Conservation (phyloP, 2,113 vertebrate species). For the Anolis sagrei region DNA sequence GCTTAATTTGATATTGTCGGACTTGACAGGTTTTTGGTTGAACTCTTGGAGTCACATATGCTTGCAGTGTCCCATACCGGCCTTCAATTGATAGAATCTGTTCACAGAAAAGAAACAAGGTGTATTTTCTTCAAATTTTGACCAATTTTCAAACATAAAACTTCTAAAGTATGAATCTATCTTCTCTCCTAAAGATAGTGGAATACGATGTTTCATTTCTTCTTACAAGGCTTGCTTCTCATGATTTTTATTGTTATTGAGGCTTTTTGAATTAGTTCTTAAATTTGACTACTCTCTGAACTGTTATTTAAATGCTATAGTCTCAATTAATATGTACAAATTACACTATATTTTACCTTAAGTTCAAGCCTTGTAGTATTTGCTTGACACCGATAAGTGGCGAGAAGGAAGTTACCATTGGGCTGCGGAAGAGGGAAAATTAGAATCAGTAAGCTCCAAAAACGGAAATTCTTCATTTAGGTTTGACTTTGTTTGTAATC, state of each 20-base stretch:
- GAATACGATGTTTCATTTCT: background rate
- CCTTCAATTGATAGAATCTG: conserved; percentile 97
- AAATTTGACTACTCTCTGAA: background rate
- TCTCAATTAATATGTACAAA: background rate
- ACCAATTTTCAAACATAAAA: background rate
- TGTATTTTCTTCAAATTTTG: background rate
- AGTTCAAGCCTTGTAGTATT: conserved; percentile 96
- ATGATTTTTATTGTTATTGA: background rate
- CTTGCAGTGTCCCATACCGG: conserved; percentile 94
- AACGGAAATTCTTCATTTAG: background rate
- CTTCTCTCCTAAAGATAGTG: background rate
- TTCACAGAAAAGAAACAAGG: conserved; percentile 18
- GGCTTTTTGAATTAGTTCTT: background rate
- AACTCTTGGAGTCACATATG: conserved; percentile 93
- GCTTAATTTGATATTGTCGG: conserved; percentile 93
- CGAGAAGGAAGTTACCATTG: conserved; percentile 94
- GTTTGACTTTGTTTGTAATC: background rate
- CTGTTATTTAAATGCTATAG: background rate
- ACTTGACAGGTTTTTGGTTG: conserved; percentile 97
- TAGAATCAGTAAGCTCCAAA: conserved; percentile 18
- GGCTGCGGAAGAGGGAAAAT: conserved; percentile 76
- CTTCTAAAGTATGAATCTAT: background rate
- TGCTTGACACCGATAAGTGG: conserved; percentile 96
- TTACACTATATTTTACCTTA: conserved; percentile 82
- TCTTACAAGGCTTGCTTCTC: background rate